phyloP scores from a whole-genome alignment of 2,888 invertebrate genomes.

The Habroteleia sp. region DNA sequence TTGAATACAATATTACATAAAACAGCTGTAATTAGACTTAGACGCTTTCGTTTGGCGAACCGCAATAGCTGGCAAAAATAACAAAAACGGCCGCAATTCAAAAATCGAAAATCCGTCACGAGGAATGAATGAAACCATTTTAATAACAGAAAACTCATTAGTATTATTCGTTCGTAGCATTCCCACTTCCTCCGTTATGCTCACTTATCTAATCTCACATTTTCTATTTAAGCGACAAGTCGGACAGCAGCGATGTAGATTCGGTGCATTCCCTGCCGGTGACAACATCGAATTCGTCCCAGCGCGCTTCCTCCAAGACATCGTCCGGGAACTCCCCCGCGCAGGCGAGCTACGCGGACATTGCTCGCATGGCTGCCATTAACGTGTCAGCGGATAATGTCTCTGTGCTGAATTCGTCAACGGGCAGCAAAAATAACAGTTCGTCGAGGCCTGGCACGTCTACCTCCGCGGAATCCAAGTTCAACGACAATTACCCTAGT shows the following conservation, averaged over 20 bases:
- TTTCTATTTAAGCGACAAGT: slow-evolving; percentile 86
- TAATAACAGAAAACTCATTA: no score
- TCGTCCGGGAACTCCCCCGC: slow-evolving; percentile 80
- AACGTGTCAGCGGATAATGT: slow-evolving; percentile 73
- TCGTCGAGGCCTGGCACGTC: slow-evolving; percentile 74
- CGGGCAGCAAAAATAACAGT: slow-evolving; percentile 70
- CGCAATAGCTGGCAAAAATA: no score
- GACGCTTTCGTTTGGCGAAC: no score
- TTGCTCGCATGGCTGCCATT: slow-evolving; percentile 84
- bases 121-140: no score
- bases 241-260: slow-evolving; percentile 91
- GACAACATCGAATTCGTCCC: slow-evolving; percentile 81
- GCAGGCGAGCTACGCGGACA: slow-evolving; percentile 90
- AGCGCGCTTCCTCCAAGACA: slow-evolving; percentile 76
- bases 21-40: no score
- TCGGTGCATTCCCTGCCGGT: slow-evolving; percentile 92
- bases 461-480: slow-evolving; percentile 75
- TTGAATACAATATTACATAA: no score
- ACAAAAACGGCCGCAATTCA: no score
- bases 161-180: no score
- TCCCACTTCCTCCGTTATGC: no score
- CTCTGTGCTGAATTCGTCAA: slow-evolving; percentile 73
- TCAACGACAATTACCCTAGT: slow-evolving; percentile 78
- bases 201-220: no score
- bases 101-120: no score